phyloP scores from a whole-genome alignment of 1,140 invertebrate genomes.

The Musca vetustissima region DNA sequence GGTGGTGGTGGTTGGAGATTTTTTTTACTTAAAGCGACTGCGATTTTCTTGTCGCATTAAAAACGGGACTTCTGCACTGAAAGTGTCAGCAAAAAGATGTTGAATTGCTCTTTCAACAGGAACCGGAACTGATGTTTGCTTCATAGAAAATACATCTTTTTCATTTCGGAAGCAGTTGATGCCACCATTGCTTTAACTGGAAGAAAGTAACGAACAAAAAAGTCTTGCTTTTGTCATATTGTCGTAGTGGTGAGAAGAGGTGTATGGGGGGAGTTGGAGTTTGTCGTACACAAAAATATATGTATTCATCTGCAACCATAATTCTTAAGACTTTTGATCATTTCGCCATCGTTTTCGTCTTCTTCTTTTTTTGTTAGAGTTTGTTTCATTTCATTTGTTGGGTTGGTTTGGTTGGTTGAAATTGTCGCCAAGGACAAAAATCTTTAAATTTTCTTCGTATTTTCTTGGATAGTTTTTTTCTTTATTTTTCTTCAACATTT shows the following conservation, averaged over 20 bases:
- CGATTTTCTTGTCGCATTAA: constrained; percentile 1
- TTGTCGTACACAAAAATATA: background rate
- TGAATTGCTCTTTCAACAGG: constrained; percentile 15
- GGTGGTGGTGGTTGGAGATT: background rate
- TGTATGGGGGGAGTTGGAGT: too few species aligned
- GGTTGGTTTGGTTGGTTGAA: too few species aligned
- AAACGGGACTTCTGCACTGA: background rate
- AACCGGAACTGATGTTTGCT: constrained; percentile 15
- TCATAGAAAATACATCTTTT: constrained; percentile 7
- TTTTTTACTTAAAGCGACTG: background rate
- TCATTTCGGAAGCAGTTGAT: background rate
- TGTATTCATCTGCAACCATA: constrained; percentile 11
- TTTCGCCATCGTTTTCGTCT: too few species aligned
- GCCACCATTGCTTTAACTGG: background rate
- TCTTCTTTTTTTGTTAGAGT: too few species aligned
- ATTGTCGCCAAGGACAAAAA: too few species aligned
- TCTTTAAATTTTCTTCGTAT: too few species aligned
- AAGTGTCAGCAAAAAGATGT: constrained; percentile 18
- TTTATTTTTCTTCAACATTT: too few species aligned
- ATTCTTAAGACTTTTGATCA: background rate
- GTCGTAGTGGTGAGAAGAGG: too few species aligned
- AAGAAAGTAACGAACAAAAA: background rate
- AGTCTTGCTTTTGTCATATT: too few species aligned
- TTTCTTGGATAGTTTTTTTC: too few species aligned
- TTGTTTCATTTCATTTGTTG: too few species aligned